phyloP scores from a whole-genome alignment of 2,888 invertebrate genomes.

The Auanema sp. region DNA sequence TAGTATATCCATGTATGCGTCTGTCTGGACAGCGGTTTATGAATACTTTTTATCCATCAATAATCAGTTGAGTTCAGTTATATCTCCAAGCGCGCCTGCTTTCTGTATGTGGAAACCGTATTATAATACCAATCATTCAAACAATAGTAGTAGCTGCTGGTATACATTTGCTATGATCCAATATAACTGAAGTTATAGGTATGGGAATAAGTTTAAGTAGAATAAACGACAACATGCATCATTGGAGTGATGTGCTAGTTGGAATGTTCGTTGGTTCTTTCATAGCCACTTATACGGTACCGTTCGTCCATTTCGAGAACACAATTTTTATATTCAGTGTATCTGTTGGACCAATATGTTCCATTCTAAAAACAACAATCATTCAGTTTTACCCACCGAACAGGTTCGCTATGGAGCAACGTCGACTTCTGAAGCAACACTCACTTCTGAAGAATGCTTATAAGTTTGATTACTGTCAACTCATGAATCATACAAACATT shows the following conservation, averaged over 20 bases:
- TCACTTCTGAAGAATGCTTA: background rate
- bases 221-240: constrained; percentile 93
- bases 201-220: constrained; percentile 70
- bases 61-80: constrained; percentile 17
- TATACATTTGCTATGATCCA: background rate
- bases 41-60: background rate
- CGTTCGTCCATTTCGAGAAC: background rate
- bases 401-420: background rate
- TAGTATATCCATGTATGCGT: constrained; percentile 41
- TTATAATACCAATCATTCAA: constrained; percentile 36
- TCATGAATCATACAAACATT: background rate
- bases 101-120: constrained; percentile 20
- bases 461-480: too few species aligned
- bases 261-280: constrained; percentile 71
- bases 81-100: constrained; percentile 45
- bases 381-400: constrained; percentile 1
- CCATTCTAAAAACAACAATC: background rate
- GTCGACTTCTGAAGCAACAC: background rate
- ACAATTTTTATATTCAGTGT: constrained; percentile 14
- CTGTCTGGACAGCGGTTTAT: constrained; percentile 38
- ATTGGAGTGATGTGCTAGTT: constrained; percentile 90
- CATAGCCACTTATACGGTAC: constrained; percentile 62
- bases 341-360: constrained; percentile 27
- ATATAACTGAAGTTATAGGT: background rate
- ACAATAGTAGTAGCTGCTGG: constrained; percentile 29